Evolutionary conservation across 2,888 invertebrate species (phyloP).

Genomic region (Gasteruption jaculator): DNA sequence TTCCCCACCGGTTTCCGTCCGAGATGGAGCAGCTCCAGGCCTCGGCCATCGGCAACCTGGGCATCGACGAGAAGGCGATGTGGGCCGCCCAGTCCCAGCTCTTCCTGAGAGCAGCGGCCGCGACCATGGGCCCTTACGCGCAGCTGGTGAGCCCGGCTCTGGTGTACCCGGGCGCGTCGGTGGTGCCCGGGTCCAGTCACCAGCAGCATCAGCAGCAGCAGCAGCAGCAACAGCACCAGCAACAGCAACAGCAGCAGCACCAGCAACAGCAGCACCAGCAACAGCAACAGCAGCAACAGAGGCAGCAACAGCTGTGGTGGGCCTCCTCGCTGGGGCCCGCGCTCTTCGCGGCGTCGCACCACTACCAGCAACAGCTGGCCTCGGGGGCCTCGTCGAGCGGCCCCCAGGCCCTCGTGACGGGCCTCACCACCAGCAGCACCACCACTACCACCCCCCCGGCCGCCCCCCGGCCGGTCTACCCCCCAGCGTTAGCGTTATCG

Average conservation of each 20-base stretch:
- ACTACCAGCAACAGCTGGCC: conserved; percentile 59
- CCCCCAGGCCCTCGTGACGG: conserved; percentile 31
- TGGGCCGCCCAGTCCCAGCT: conserved; percentile 73
- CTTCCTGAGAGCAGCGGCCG: conserved; percentile 67
- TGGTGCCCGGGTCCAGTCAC: conserved; percentile 35
- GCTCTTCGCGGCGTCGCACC: conserved; percentile 54
- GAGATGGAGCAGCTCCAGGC: conserved; percentile 59
- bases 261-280: conserved; percentile 29
- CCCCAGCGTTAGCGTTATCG: conserved; percentile 42
- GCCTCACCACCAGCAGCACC: conserved; percentile 15
- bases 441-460: conserved; percentile 35
- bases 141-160: conserved; percentile 51
- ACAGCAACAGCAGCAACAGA: conserved; percentile 35
- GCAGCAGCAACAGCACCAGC: conserved; percentile 37
- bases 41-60: conserved; percentile 64
- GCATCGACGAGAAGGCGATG: conserved; percentile 73
- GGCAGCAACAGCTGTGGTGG: conserved; percentile 46
- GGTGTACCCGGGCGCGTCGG: conserved; percentile 52
- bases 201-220: conserved; percentile 37
- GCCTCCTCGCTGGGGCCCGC: conserved; percentile 46
- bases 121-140: conserved; percentile 56
- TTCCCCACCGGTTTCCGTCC: conserved; percentile 71
- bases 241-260: conserved; percentile 34
- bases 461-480: conserved; percentile 45
- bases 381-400: conserved; percentile 54